Evolutionary conservation across 1,140 invertebrate species (phyloP), one percentile per base, ranked within the genome.

Genomic region (Venustaconcha ellipsiformis): DNA sequence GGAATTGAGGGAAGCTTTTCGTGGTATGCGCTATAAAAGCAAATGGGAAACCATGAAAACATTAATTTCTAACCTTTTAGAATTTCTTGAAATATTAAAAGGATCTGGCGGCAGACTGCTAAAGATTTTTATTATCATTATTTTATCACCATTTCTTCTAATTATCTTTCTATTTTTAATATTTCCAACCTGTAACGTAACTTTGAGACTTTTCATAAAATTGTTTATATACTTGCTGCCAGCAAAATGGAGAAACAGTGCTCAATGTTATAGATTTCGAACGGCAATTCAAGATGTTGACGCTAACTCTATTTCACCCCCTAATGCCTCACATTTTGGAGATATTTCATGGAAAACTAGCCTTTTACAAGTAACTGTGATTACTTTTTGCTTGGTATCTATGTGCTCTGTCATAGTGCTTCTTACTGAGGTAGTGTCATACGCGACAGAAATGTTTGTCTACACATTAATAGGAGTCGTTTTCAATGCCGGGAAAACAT

Each of bases 391-490:
- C 48, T 66, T 83, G 14, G 20, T 82, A 8, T 75, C 77, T 13
- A 62, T 83, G 66, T 80, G 77, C 68, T 74, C 78, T 23, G 62
- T 82, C 5, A 72, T 80, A 11, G 48, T 82, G 37, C 57, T 83
- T 8, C 12, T 82, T 14, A 69, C 78, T 3, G 82, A 83, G 67
- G 78, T 79, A 58, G 56, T 82, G 15, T 74, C 76, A 11, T 80
- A 69, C 58, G 37, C 80, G 5, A 77, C 80, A 0, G 82, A 83
- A 62, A 70, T 83, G 26, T 48, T 82, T 18, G 74, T 76, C 15
- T 80, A 81, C 63, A 83, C 81, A 5, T 68, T 83, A 59, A 83
- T 83, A 78, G 81, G 81, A 14, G 18, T 81, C 15, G 79, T 83
- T 67, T 65, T 83, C 1, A 79, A 83, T 76, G 80, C 81, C 4